These are phyloP conservation scores for Ariopsis seemanni DNA, from an alignment of 2,113 vertebrate species.

Conservation along the genomic window DNA sequence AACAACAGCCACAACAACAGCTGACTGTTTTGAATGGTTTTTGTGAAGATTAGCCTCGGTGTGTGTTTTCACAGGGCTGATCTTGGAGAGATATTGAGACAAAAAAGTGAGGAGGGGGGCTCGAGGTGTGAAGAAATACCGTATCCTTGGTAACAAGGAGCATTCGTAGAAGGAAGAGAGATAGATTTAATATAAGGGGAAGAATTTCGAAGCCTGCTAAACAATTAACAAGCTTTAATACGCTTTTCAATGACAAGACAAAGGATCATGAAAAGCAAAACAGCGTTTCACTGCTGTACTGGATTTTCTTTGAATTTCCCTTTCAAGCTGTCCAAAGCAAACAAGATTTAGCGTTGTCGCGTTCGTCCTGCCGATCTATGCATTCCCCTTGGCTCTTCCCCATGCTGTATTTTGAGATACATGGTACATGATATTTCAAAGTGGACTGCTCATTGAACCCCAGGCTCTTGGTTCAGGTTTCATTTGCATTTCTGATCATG, in stretches of 20 bases:
- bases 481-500: conserved; percentile 60
- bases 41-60: conserved; percentile 1
- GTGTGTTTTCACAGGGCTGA: conserved; percentile 23
- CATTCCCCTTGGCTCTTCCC: neutral
- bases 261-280: neutral
- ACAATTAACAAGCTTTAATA: conserved; percentile 6
- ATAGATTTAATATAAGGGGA: conserved; percentile 2
- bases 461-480: conserved; percentile 45
- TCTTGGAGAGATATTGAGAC: conserved; percentile 38
- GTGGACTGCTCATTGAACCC: neutral
- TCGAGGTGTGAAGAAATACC: conserved; percentile 29
- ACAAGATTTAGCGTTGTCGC: neutral
- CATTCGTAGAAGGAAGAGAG: neutral
- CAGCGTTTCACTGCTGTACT: neutral
- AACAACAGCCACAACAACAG: conserved; percentile 45
- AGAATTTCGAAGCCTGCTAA: neutral
- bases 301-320: neutral
- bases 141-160: conserved; percentile 40
- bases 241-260: neutral
- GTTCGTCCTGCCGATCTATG: neutral
- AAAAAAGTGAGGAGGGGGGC: conserved; percentile 8
- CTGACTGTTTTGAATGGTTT: conserved; percentile 46
- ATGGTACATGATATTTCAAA: conserved; percentile 3
- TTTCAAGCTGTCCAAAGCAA: neutral
- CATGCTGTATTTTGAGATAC: neutral